Evolutionary conservation across 1,140 invertebrate genomes (phyloP).

Genomic region (Zaprionus tsacasi): DNA sequence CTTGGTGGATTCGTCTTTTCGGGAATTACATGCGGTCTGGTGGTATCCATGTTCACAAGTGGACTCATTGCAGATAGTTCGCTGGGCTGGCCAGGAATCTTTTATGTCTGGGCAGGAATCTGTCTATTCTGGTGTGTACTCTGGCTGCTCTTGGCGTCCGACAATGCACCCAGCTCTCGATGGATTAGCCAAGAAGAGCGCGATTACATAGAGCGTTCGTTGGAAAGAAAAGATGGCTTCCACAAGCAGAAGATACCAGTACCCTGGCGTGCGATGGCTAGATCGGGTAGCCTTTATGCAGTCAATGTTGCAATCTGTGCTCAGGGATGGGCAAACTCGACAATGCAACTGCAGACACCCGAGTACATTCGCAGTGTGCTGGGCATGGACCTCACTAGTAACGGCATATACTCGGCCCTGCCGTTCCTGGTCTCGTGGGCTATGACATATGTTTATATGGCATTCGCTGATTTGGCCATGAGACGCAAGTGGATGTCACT

Average conservation of each 20-base stretch:
- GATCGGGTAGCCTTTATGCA: slow-evolving; percentile 93
- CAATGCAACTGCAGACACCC: slow-evolving; percentile 95
- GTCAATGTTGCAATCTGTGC: slow-evolving; percentile 92
- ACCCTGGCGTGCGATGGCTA: slow-evolving; percentile 93
- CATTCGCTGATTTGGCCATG: slow-evolving; percentile 59
- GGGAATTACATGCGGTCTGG: slow-evolving; percentile 89
- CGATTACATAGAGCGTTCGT: slow-evolving; percentile 86
- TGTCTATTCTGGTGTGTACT: slow-evolving; percentile 87
- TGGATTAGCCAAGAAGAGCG: slow-evolving; percentile 87
- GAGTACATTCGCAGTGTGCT: slow-evolving; percentile 86
- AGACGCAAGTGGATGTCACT: slow-evolving; percentile 54
- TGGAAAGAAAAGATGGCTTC: slow-evolving; percentile 62
- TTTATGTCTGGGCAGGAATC: slow-evolving; percentile 89
- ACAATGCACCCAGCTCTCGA: slow-evolving; percentile 87
- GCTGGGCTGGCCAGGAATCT: slow-evolving; percentile 91
- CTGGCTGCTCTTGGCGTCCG: slow-evolving; percentile 88
- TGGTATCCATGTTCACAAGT: slow-evolving; percentile 88
- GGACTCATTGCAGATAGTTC: slow-evolving; percentile 87
- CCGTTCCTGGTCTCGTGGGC: slow-evolving; percentile 91
- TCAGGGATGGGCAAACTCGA: slow-evolving; percentile 97
- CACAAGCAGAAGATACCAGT: slow-evolving; percentile 65
- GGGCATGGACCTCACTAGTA: slow-evolving; percentile 90
- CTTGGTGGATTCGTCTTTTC: slow-evolving; percentile 86
- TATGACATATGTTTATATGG: slow-evolving; percentile 86
- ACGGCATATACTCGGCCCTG: slow-evolving; percentile 89